Evolutionary conservation across 2,113 vertebrate genomes (phyloP).

Genomic region (Ptilonorhynchus violaceus): DNA sequence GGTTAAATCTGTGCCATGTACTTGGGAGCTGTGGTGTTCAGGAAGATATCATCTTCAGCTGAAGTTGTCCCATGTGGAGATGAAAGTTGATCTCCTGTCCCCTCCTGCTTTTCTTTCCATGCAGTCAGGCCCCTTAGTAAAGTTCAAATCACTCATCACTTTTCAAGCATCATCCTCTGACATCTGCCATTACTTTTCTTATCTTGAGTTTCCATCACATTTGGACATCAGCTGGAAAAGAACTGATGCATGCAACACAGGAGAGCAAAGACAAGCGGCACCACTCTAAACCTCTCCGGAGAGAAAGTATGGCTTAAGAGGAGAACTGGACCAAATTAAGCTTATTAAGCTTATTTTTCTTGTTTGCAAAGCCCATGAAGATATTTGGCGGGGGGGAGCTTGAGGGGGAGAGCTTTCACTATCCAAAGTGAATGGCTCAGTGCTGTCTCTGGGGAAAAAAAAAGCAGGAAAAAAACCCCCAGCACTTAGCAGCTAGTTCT

Average conservation of each 20-base stretch:
- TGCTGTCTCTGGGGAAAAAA: neutral
- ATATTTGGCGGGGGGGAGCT: neutral
- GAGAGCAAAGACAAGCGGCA: neutral
- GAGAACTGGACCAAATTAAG: neutral
- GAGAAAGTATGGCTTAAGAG: neutral
- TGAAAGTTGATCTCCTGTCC: neutral
- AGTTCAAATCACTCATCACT: neutral
- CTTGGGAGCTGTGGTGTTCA: neutral
- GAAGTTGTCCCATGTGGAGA: neutral
- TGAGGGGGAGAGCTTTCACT: neutral
- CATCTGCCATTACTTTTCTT: neutral
- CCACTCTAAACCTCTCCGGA: neutral
- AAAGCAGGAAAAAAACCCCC: rapidly evolving
- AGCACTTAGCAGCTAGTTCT: neutral
- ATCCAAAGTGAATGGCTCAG: neutral
- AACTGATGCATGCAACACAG: neutral
- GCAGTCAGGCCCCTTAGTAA: neutral
- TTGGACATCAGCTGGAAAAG: neutral
- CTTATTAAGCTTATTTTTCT: neutral
- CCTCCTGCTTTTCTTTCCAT: neutral
- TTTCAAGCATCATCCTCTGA: neutral
- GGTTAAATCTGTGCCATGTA: rapidly evolving
- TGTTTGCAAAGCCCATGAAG: neutral
- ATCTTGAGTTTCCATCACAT: neutral
- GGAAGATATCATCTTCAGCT: neutral